Conservation (phyloP, 2,113 vertebrate species). For the Podiceps cristatus region DNA sequence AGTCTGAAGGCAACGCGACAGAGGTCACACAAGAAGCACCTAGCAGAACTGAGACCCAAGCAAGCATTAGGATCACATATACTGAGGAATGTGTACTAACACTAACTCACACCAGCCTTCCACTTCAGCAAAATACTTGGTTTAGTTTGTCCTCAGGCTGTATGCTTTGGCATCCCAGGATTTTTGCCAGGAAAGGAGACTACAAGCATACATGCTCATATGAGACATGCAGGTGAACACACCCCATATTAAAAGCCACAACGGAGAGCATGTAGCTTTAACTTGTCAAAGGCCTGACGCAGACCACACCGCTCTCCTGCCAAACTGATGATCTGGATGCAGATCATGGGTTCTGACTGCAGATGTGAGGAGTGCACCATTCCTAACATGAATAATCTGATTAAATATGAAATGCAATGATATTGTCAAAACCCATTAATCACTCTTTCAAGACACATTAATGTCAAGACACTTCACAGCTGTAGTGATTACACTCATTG, state of each 20-base stretch:
- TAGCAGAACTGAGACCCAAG: neutral
- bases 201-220: neutral
- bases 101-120: neutral
- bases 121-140: neutral
- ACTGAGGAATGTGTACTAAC: neutral
- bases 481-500: conserved; percentile 60
- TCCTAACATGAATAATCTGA: conserved; percentile 82
- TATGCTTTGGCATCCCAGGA: neutral
- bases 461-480: conserved; percentile 41
- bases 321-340: conserved; percentile 70
- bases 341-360: conserved; percentile 68
- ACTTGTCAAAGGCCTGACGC: neutral
- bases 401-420: conserved; percentile 82
- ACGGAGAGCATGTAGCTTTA: neutral
- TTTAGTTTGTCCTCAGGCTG: neutral
- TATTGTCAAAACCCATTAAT: conserved; percentile 87
- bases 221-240: neutral
- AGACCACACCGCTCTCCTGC: conserved; percentile 11
- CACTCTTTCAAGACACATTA: conserved; percentile 79
- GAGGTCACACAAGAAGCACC: neutral
- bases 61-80: neutral
- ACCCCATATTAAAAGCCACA: neutral
- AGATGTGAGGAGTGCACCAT: conserved; percentile 76
- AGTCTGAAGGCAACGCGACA: neutral
- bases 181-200: neutral